phyloP scores from a whole-genome alignment of 1,140 invertebrate species.

The Rhyzopertha dominica region DNA sequence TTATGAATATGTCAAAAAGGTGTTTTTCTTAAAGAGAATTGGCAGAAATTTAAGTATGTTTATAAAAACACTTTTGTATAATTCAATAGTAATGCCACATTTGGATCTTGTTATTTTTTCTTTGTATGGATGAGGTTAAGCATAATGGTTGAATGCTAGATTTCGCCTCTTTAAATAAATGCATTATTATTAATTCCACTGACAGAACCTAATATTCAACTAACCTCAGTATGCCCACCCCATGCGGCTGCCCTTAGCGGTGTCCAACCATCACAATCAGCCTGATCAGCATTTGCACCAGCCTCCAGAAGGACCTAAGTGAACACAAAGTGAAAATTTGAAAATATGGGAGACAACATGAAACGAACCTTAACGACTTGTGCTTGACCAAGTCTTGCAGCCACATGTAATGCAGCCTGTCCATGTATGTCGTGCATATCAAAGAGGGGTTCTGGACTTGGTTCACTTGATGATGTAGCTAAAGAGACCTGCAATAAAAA shows the following conservation, averaged over 20 bases:
- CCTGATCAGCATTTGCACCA: conserved; percentile 73
- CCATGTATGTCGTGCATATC: conserved; percentile 55
- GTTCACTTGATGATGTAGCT: conserved; percentile 39
- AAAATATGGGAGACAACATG: conserved; percentile 2
- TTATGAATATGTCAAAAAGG: too few species aligned
- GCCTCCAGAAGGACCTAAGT: conserved; percentile 58
- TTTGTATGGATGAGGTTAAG: too few species aligned
- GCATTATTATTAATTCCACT: too few species aligned
- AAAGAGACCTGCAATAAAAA: conserved; percentile 36
- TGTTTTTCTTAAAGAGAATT: too few species aligned
- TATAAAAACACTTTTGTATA: too few species aligned
- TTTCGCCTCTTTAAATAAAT: too few species aligned
- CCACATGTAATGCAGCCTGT: conserved; percentile 77
- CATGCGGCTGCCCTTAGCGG: conserved; percentile 82
- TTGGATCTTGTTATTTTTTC: too few species aligned
- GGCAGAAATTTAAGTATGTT: too few species aligned
- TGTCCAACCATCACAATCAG: conserved; percentile 87
- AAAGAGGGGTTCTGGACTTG: conserved; percentile 41
- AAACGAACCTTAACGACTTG: conserved; percentile 58
- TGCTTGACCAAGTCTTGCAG: conserved; percentile 74
- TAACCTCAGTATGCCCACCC: conserved; percentile 82
- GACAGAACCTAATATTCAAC: conserved; percentile 42
- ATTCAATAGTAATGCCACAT: too few species aligned
- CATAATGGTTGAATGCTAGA: too few species aligned
- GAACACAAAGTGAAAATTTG: neutral